Base-by-base conservation (phyloP, 2,888 invertebrate species). In the Tipula helvola region DNA sequence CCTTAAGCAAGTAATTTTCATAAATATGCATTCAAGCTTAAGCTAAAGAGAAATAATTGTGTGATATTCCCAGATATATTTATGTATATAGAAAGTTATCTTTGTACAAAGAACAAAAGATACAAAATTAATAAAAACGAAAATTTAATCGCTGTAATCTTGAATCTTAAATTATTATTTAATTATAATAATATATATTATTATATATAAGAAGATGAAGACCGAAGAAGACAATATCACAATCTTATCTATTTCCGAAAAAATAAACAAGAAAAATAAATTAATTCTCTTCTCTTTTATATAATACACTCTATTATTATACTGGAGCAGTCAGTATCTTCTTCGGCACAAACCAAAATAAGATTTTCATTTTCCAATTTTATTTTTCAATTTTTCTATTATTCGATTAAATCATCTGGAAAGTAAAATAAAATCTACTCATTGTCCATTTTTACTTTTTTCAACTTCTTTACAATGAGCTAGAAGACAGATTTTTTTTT, bases 401-500 rank as follows among this genome's bases (percentile, higher is more conserved):
- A 71, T 71, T 71, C 71, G 71, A 71, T 71, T 71, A 71, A 71
- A 71, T 71, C 71, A 71, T 71, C 71, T 71, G 71, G 71, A 71
- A 71, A 57, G 18, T 7, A 57, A 57, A 8, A 28, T 10, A 71
- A 71, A 71, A 28, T 71, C 10, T 28, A 28, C 28, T 71, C 71
- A 71, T 71, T 71, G 71, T 71, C 71, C 71, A 71, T 28, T 71
- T 71, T 71, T 28, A 71, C 71, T 71, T 10, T 71, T 28, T 71
- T 28, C 71, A 71, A 71, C 10, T 71, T 71, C 71, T 71, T 52
- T 52, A 28, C 71, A 28, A 71, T 71, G 71, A 10, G 71, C 18
- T 71, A 5, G 28, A 28, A 18, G 28, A 71, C 71, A 52, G n/a
- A 47, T 47, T 3, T 7, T 3, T n/a, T n/a, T n/a, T n/a, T n/a